A percentile compares a stretch with the other conserved stretches of the same genome.
These are phyloP conservation scores for Spilosoma lubricipeda DNA, from an alignment of 2,888 invertebrate genomes.

Conservation along the genomic window DNA sequence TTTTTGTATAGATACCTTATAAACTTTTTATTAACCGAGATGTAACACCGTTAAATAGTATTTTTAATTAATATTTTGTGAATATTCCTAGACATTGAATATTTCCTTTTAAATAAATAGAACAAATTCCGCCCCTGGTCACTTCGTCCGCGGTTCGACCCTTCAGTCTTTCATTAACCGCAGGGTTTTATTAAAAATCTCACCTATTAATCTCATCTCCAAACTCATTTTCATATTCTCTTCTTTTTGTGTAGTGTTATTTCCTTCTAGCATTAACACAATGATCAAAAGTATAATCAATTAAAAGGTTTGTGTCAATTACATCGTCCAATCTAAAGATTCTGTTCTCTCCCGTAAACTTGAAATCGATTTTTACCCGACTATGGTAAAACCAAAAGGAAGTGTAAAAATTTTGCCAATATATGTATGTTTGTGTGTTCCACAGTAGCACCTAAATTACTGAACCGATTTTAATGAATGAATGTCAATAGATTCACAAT, in stretches of 20 bases:
- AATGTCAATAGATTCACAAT: too few relatives aligned
- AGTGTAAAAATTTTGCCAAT: too few relatives aligned
- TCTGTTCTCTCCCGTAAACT: background rate
- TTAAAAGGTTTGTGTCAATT: background rate
- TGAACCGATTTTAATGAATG: too few relatives aligned
- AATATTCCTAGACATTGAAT: background rate
- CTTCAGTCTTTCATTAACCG: constrained; percentile 68
- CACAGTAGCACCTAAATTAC: too few relatives aligned
- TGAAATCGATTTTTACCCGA: background rate
- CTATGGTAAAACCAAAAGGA: too few relatives aligned
- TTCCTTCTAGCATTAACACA: constrained; percentile 2
- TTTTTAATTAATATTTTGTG: too few relatives aligned
- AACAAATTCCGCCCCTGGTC: constrained; percentile 54
- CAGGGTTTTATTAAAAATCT: constrained; percentile 75
- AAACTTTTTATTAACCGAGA: too few relatives aligned
- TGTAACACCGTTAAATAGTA: too few relatives aligned
- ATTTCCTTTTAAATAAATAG: background rate
- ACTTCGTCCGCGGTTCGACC: constrained; percentile 54
- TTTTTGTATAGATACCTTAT: too few relatives aligned
- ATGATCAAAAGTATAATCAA: background rate
- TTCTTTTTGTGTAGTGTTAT: constrained; percentile 49
- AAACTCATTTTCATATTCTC: constrained; percentile 68
- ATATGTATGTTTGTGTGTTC: too few relatives aligned
- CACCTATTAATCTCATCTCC: constrained; percentile 75
- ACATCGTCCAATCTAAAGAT: background rate